A percentile compares a stretch with the other conserved stretches of the same genome.
Evolutionary conservation across 2,797 vertebrate species (phyloP).

Genomic region (Cossypha caffra): DNA sequence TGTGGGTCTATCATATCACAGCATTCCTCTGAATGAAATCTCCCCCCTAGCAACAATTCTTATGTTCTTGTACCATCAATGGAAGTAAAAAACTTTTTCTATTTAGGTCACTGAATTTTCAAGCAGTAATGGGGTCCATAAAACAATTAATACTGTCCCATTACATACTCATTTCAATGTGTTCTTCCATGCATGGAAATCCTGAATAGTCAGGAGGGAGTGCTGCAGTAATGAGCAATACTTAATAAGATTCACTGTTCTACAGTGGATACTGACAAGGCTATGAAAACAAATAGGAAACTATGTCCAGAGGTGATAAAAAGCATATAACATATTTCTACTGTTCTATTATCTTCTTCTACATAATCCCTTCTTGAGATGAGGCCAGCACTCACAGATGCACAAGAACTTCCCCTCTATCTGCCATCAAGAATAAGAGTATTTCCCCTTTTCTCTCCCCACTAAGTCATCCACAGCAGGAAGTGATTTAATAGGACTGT

Average conservation of each 20-base stretch:
- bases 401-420: neutral
- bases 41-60: neutral
- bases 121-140: neutral
- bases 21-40: neutral
- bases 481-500: neutral
- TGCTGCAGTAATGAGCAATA: neutral
- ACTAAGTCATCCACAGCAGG: neutral
- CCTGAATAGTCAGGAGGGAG: neutral
- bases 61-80: neutral
- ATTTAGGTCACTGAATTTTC: constrained; percentile 34
- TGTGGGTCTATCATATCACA: neutral
- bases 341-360: neutral
- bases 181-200: constrained; percentile 18
- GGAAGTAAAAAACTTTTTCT: neutral
- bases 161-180: neutral
- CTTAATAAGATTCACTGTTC: neutral
- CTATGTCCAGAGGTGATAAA: neutral
- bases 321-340: neutral
- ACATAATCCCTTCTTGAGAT: neutral
- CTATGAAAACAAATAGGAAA: neutral
- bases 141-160: constrained; percentile 30
- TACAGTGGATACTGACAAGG: neutral
- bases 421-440: neutral
- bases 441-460: neutral
- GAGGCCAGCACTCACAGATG: neutral